Evolutionary conservation across 2,888 invertebrate genomes (phyloP), one percentile per base, ranked within the genome.

Genomic region (Rhyacophila evoluta): DNA sequence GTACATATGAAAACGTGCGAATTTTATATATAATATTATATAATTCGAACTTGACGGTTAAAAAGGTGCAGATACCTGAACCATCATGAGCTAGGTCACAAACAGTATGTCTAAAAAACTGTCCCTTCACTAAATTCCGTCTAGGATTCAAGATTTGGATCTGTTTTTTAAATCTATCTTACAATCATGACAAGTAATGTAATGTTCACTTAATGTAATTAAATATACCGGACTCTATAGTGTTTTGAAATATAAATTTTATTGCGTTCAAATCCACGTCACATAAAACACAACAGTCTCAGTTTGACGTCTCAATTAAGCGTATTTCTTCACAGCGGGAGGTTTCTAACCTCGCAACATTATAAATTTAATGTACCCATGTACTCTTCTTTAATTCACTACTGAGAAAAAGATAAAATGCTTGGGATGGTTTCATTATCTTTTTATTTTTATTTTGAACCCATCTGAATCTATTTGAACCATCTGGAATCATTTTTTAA

Each of bases 221-320:
- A n/a, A n/a, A n/a, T n/a, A n/a, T n/a, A n/a, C n/a, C n/a, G 55
- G 55, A 12, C 15, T 55, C 19, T 19, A 25, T 8, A 6, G 19
- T 12, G 55, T 55, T 55, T 55, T 19, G 55, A 55, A 12, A 25
- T 55, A 55, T 55, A 55, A 25, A 55, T 55, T 55, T 55, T 55
- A 55, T 55, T 55, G 55, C 19, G 69, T 69, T 29, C 28, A 70
- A 27, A 69, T 28, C 37, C 68, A 33, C 33, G 72, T 73, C 73
- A 38, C 69, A 77, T 77, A 77, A 77, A 77, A 55, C 55, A 73
- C 68, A 77, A 72, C 70, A 15, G 77, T 55, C 77, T 33, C 71
- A 72, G 73, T 77, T 68, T 77, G 77, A 77, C 73, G 77, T 77
- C 77, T 77, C 77, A 77, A 77, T 73, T 77, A 77, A 77, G 73